Conservation (phyloP, 1,140 invertebrate genomes). For the Forficula auricularia region DNA sequence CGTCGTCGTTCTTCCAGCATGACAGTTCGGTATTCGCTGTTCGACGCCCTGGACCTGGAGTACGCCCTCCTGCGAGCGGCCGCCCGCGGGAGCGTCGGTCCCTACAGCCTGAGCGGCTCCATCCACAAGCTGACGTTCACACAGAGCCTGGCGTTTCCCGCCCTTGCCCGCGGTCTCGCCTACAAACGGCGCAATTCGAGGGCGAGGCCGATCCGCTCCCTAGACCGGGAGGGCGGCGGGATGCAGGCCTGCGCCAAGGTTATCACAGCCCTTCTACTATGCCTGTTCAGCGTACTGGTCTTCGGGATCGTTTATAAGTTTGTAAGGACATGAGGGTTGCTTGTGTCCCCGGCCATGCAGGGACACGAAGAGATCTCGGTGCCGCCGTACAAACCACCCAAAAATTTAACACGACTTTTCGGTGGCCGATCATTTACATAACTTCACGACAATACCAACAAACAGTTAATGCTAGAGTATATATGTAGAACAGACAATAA, state of each 20-base stretch:
- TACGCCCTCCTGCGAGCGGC: constrained; percentile 47
- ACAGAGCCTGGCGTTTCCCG: constrained; percentile 53
- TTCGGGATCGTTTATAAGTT: constrained; percentile 60
- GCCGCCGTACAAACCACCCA: too few species aligned
- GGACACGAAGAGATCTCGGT: constrained; percentile 5
- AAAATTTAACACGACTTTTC: too few species aligned
- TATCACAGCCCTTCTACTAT: constrained; percentile 46
- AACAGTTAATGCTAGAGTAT: too few species aligned
- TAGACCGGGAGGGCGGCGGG: constrained; percentile 30
- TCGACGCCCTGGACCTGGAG: constrained; percentile 51
- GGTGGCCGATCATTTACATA: too few species aligned
- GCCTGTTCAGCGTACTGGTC: constrained; percentile 51
- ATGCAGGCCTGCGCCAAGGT: constrained; percentile 51
- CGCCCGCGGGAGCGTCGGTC: constrained; percentile 47
- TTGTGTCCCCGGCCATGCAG: constrained; percentile 39
- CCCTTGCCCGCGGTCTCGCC: constrained; percentile 45
- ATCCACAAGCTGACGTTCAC: constrained; percentile 58
- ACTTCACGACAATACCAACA: too few species aligned
- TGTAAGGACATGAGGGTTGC: constrained; percentile 54
- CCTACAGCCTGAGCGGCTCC: constrained; percentile 50
- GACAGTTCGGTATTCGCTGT: constrained; percentile 40
- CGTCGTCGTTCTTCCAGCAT: constrained; percentile 30
- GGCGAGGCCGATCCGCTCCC: constrained; percentile 25
- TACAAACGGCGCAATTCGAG: constrained; percentile 38
- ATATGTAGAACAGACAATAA: too few species aligned